A percentile compares a stretch with the other conserved stretches of the same genome.
These are phyloP conservation scores for Ennomos erosarius DNA, from an alignment of 2,888 invertebrate species.

Conservation along the genomic window DNA sequence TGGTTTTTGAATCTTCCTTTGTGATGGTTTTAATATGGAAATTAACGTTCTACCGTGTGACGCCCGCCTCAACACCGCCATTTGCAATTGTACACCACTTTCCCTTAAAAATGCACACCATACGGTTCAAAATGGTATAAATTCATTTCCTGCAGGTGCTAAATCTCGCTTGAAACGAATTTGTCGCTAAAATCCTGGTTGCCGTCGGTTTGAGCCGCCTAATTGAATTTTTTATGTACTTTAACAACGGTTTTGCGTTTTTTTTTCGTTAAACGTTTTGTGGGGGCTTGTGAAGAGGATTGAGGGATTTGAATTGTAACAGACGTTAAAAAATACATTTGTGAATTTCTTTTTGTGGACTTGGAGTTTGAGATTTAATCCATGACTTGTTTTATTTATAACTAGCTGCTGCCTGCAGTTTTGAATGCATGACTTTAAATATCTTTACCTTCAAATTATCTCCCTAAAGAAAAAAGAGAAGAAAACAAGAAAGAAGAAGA, in stretches of 20 bases:
- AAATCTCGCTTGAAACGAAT: constrained; percentile 48
- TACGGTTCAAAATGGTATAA: constrained; percentile 48
- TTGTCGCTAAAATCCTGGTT: constrained; percentile 63
- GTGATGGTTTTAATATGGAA: constrained; percentile 85
- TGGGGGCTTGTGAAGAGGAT: constrained; percentile 9
- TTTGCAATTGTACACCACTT: constrained; percentile 41
- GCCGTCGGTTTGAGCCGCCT: constrained; percentile 53
- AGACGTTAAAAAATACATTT: constrained; percentile 11
- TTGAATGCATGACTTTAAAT: too few relatives aligned
- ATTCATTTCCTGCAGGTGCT: constrained; percentile 29
- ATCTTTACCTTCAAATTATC: too few relatives aligned
- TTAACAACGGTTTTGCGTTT: constrained; percentile 45
- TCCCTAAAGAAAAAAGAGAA: too few relatives aligned
- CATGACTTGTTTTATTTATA: too few relatives aligned
- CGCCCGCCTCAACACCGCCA: constrained; percentile 64
- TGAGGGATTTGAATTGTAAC: constrained; percentile 20
- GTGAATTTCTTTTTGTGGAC: constrained; percentile 4
- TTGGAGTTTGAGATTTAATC: neutral
- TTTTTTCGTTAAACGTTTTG: constrained; percentile 23
- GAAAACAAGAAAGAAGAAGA: too few relatives aligned
- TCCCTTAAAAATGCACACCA: constrained; percentile 38
- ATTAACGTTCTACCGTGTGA: constrained; percentile 81
- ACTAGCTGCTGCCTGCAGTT: too few relatives aligned
- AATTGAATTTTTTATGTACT: constrained; percentile 73
- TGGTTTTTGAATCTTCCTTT: constrained; percentile 85